Percentiles rank a stretch among this genome's conserved stretches.
Conservation (phyloP, 2,888 invertebrate species). For the Halictus quadricinctus region DNA sequence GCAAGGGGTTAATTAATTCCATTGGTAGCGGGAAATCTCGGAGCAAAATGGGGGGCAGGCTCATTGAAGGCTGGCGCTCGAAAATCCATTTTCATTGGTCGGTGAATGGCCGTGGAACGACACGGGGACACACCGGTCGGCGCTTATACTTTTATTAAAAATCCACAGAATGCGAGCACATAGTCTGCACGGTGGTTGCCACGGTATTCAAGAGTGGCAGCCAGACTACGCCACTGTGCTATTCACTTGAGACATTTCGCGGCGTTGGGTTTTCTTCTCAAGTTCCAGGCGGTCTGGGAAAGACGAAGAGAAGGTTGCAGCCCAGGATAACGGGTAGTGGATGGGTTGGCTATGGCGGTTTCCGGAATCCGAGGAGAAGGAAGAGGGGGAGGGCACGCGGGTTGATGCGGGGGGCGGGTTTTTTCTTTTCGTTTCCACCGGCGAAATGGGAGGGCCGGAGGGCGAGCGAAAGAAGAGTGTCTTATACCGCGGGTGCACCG, state of each 20-base stretch:
- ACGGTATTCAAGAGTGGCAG: constrained; percentile 61
- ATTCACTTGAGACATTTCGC: constrained; percentile 72
- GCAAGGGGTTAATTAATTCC: constrained; percentile 4
- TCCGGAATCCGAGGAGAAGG: constrained; percentile 63
- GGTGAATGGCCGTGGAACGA: constrained; percentile 31
- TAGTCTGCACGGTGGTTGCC: constrained; percentile 42
- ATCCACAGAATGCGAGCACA: constrained; percentile 58
- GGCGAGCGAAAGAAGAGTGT: constrained; percentile 63
- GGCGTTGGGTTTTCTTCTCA: constrained; percentile 64
- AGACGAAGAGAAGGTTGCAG: constrained; percentile 50
- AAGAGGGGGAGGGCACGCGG: neutral
- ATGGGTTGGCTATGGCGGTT: constrained; percentile 51
- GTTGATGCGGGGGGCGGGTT: constrained; percentile 23
- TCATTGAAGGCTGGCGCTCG: neutral
- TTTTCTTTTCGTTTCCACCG: constrained; percentile 64
- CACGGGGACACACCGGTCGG: constrained; percentile 30
- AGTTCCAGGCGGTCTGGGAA: constrained; percentile 57
- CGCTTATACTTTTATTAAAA: constrained; percentile 66
- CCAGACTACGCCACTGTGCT: constrained; percentile 61
- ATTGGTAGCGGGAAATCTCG: neutral
- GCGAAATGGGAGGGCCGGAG: constrained; percentile 64
- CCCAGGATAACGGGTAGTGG: constrained; percentile 35
- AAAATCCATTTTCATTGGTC: constrained; percentile 30
- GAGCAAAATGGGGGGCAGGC: neutral
- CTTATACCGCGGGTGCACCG: constrained; percentile 70